These are phyloP conservation scores for Drosophila histrio DNA, from an alignment of 2,888 invertebrate species.

Conservation along the genomic window DNA sequence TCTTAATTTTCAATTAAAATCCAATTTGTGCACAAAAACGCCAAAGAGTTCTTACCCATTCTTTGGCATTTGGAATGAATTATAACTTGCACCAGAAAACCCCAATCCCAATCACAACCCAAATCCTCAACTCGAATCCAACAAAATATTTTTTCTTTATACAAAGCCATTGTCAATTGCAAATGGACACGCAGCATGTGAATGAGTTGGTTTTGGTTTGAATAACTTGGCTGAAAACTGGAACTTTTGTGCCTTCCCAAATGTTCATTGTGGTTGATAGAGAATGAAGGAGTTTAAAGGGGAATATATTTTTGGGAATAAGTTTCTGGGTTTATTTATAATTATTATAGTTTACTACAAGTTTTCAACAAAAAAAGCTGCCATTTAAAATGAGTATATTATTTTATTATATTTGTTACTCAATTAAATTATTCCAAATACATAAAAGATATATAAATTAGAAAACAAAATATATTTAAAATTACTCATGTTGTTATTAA, in stretches of 20 bases:
- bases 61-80: conserved; percentile 39
- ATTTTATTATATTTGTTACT: no score
- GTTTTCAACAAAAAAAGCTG: no score
- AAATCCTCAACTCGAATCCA: conserved; percentile 4
- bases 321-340: no score
- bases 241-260: neutral
- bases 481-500: neutral
- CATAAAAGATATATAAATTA: neutral
- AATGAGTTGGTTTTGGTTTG: conserved; percentile 19
- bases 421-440: no score
- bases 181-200: conserved; percentile 36
- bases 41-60: conserved; percentile 33
- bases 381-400: no score
- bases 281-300: conserved; percentile 3
- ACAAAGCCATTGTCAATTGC: conserved; percentile 43
- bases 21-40: conserved; percentile 74
- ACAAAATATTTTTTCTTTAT: conserved; percentile 26
- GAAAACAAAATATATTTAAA: neutral
- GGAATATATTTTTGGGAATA: no score
- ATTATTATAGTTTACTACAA: no score
- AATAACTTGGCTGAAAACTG: conserved; percentile 19
- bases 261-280: conserved; percentile 10
- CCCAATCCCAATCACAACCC: neutral
- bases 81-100: conserved; percentile 40
- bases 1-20: conserved; percentile 80